A percentile compares a stretch with the other conserved stretches of the same genome.
Conservation (phyloP, 2,797 vertebrate species). For the Odontamblyopus rebecca region DNA sequence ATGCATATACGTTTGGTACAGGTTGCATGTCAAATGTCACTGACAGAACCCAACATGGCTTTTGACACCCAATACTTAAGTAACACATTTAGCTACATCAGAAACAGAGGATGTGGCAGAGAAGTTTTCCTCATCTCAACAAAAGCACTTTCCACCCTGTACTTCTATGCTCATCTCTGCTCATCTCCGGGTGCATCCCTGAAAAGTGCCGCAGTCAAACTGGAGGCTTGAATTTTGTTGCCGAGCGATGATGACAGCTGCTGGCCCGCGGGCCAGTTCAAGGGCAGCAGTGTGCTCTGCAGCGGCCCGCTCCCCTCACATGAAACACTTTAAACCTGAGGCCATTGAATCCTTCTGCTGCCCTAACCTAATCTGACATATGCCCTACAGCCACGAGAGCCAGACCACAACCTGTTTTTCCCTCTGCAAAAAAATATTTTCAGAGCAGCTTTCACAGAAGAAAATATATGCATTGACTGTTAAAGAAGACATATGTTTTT, state of each 20-base stretch:
- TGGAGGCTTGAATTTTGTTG: slow-evolving; percentile 48
- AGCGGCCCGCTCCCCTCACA: slow-evolving; percentile 52
- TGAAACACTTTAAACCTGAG: slow-evolving; percentile 65
- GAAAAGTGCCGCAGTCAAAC: slow-evolving; percentile 51
- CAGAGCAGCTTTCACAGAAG: slow-evolving; percentile 41
- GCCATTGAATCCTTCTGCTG: slow-evolving; percentile 53
- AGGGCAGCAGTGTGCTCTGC: slow-evolving; percentile 60
- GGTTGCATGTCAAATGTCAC: not conserved
- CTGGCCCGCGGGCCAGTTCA: slow-evolving; percentile 47
- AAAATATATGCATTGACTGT: too few relatives aligned
- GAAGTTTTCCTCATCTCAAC: not conserved
- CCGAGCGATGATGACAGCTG: slow-evolving; percentile 60
- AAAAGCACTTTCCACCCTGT: slow-evolving; percentile 5
- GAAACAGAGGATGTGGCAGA: not conserved
- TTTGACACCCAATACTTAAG: not conserved
- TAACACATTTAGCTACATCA: not conserved
- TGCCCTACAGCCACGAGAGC: slow-evolving; percentile 66
- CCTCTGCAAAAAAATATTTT: slow-evolving; percentile 62
- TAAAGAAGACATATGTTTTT: too few relatives aligned
- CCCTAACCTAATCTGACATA: slow-evolving; percentile 67
- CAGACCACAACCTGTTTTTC: slow-evolving; percentile 62
- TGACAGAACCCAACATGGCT: not conserved
- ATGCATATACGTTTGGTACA: not conserved
- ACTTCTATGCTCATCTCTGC: slow-evolving; percentile 5
- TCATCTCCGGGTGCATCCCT: slow-evolving; percentile 27